These are phyloP conservation scores for Megalurothrips usitatus DNA, from an alignment of 2,888 invertebrate genomes.

Conservation along the genomic window DNA sequence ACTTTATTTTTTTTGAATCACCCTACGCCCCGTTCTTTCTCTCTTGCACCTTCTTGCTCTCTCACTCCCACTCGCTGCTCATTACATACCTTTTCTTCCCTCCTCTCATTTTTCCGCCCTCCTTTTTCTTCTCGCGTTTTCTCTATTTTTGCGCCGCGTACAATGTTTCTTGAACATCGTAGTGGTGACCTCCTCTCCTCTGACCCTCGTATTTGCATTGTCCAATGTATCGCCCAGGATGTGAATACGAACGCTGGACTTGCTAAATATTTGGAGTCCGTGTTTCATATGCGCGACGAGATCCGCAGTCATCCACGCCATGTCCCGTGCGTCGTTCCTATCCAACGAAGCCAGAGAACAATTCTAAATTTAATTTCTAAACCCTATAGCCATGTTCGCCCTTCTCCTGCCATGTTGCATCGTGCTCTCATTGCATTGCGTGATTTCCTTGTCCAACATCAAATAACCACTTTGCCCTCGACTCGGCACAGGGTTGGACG, in stretches of 20 bases:
- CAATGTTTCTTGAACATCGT: neutral
- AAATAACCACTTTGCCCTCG: neutral
- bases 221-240: neutral
- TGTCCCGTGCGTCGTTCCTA: neutral
- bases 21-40: no score
- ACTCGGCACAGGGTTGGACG: neutral
- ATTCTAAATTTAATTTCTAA: neutral
- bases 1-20: no score
- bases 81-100: neutral
- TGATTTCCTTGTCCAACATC: neutral
- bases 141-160: neutral
- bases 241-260: neutral
- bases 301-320: neutral
- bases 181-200: neutral
- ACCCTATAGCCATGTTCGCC: neutral
- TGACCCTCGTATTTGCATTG: neutral
- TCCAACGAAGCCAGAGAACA: neutral
- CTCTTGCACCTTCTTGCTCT: neutral
- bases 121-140: neutral
- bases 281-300: neutral
- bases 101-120: neutral
- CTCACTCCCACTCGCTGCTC: neutral
- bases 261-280: neutral
- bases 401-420: neutral
- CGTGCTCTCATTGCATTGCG: neutral